phyloP scores from a whole-genome alignment of 2,113 vertebrate genomes.

The Daboia siamensis region DNA sequence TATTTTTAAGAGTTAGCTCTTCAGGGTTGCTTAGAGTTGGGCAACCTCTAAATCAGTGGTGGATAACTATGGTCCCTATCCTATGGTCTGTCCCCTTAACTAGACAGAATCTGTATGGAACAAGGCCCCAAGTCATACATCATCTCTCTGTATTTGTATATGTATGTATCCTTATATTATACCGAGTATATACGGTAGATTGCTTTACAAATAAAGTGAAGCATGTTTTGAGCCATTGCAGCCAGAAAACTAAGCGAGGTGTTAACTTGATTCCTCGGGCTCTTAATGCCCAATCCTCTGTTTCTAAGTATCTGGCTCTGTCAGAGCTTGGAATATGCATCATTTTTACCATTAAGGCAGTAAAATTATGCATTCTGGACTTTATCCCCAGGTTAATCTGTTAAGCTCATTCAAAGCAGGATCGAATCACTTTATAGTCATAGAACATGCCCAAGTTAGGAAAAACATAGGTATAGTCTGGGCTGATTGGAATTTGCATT shows the following conservation, averaged over 20 bases:
- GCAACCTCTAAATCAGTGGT: too few species aligned
- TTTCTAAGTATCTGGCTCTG: not conserved
- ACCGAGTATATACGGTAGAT: not conserved
- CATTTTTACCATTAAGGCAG: not conserved
- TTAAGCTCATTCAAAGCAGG: not conserved
- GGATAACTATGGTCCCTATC: too few species aligned
- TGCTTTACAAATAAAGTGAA: not conserved
- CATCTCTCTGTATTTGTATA: not conserved
- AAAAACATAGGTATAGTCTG: not conserved
- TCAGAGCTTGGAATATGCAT: not conserved
- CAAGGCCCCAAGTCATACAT: not conserved
- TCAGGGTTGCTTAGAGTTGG: too few species aligned
- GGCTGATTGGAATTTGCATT: not conserved
- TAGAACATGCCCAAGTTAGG: not conserved
- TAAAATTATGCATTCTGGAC: not conserved
- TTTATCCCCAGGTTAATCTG: not conserved
- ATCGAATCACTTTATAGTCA: not conserved
- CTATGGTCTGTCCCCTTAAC: not conserved
- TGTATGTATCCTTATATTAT: not conserved
- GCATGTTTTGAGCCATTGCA: not conserved
- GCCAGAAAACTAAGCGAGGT: not conserved
- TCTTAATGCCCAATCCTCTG: not conserved
- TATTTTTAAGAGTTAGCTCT: too few species aligned
- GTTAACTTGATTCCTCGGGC: not conserved
- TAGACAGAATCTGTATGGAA: not conserved